Base-by-base conservation (phyloP, 2,888 invertebrate genomes). In the Melanotus villosus region DNA sequence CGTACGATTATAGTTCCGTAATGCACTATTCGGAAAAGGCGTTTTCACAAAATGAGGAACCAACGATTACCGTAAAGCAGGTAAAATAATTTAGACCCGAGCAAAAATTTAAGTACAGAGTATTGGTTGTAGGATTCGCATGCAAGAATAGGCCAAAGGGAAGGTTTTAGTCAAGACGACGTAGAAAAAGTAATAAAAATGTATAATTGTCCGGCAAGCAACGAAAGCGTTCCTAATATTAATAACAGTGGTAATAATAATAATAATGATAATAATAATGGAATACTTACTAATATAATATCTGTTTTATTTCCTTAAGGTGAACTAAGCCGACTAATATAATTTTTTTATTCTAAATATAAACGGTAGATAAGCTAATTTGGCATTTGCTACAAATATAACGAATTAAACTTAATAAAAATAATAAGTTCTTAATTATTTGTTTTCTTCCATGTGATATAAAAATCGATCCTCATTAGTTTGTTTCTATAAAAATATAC, bases 1-100 rank as follows among this genome's bases (percentile, higher is more conserved):
- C 88, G 0, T 94, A 94, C 79, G 94, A 94, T 82, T 94, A 92
- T 82, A 89, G 90, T 76, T 93, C 93, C 75, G 93, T 94, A 0
- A 93, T 94, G 93, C 94, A 94, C 80, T 94, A 94, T 82, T 93
- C 93, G 0, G 88, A 89, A 18, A 90, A 89, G 52, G 93, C 94
- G 2, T 94, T 94, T 84, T 92, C 93, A 1, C 87, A 79, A 65
- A 94, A 94, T 80, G 89, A 90, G 5, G 85, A 87, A 77, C 89
- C 91, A 12, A 94, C 94, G 0, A 92, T 94, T 58, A 52, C 52
- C n/a, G 45, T 45, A 10, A 6, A 21, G n/a, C 5, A 21, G 19
- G 21, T 45, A 45, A n/a, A 45, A 1, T 41, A 21, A 45, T 7
- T 5, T 1, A 2, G 9, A 2, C n/a, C 1, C 1, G 19, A 1